Percentiles rank a stretch among this genome's conserved stretches.
These are phyloP conservation scores for Pluvianellus socialis DNA, from an alignment of 2,113 vertebrate genomes.

Conservation along the genomic window DNA sequence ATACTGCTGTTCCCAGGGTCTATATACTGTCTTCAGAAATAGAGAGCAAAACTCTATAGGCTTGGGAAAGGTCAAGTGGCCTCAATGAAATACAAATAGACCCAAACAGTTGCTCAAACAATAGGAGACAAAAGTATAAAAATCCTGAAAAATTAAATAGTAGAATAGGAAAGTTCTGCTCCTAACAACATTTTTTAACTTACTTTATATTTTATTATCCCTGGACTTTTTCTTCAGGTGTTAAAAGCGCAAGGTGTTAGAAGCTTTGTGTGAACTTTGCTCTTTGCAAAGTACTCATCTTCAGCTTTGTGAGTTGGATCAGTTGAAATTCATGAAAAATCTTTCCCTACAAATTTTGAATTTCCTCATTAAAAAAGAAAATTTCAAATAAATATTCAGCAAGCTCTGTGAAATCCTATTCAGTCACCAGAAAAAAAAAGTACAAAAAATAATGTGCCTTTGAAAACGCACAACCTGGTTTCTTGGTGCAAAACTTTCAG, in stretches of 20 bases:
- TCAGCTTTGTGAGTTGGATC: background rate
- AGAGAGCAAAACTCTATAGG: background rate
- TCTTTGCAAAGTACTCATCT: background rate
- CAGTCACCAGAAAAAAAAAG: background rate
- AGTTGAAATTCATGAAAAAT: background rate
- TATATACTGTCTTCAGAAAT: background rate
- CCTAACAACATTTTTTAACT: background rate
- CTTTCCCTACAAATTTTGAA: background rate
- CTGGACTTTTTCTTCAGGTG: background rate
- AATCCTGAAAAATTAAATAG: background rate
- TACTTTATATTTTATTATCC: background rate
- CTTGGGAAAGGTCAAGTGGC: constrained; percentile 22
- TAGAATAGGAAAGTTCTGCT: background rate
- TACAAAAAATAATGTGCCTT: background rate
- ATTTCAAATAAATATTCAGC: background rate
- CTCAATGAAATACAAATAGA: constrained; percentile 16
- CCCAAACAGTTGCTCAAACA: background rate
- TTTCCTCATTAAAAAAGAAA: background rate
- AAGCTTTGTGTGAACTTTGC: background rate
- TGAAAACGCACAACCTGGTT: background rate
- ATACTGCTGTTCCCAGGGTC: background rate
- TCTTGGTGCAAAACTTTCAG: background rate
- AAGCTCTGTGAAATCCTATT: background rate
- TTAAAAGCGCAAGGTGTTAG: background rate
- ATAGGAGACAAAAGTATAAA: background rate